Percentiles rank a stretch among this genome's conserved stretches.
Evolutionary conservation across 2,113 vertebrate species (phyloP).

Genomic region (Apodemus sylvaticus): DNA sequence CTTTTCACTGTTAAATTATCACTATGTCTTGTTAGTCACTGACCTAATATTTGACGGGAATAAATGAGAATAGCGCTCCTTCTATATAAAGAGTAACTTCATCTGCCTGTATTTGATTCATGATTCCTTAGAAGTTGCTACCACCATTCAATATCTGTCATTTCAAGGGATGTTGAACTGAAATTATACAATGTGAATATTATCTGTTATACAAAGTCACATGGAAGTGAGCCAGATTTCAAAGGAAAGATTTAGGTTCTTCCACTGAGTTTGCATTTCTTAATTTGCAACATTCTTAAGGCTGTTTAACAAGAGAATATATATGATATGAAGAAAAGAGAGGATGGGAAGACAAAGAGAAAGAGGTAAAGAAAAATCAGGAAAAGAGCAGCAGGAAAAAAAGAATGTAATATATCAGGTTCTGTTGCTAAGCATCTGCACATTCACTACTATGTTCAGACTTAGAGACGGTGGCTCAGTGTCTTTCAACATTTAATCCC

Average conservation of each 20-base stretch:
- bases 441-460: not conserved
- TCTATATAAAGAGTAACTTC: constrained; percentile 26
- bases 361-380: not conserved
- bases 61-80: not conserved
- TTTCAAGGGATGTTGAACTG: constrained; percentile 8
- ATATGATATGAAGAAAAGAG: not conserved
- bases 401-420: not conserved
- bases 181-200: constrained; percentile 54
- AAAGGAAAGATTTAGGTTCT: not conserved
- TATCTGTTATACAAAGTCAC: constrained; percentile 15
- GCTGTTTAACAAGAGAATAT: not conserved
- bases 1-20: constrained; percentile 41
- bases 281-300: not conserved
- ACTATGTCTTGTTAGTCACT: constrained; percentile 57
- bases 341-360: not conserved
- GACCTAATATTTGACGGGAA: constrained; percentile 45
- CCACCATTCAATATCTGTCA: not conserved
- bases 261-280: not conserved
- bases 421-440: not conserved
- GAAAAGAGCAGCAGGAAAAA: not conserved
- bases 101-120: constrained; percentile 38
- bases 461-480: not conserved
- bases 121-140: constrained; percentile 41
- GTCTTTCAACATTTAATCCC: not conserved
- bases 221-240: not conserved